phyloP scores from a whole-genome alignment of 2,113 vertebrate genomes.

The Pristiophorus japonicus region DNA sequence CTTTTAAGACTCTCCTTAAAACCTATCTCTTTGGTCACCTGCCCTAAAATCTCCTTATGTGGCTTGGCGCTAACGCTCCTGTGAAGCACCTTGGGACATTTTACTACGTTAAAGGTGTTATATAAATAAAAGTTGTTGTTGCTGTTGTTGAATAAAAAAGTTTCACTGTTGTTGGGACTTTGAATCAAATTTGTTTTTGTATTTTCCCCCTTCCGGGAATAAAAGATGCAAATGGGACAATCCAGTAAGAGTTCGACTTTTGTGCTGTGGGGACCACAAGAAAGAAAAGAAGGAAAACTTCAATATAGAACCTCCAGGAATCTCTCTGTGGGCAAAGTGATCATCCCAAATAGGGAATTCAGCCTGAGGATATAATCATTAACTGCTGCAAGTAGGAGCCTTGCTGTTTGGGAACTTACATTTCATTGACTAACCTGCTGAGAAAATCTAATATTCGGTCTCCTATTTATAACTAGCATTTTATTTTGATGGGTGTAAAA shows the following conservation, averaged over 20 bases:
- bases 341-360: constrained; percentile 63
- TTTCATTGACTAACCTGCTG: constrained; percentile 36
- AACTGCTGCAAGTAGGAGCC: constrained; percentile 51
- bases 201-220: constrained; percentile 41
- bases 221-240: constrained; percentile 58
- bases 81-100: too few species aligned
- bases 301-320: constrained; percentile 50
- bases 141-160: too few species aligned
- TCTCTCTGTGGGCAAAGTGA: constrained; percentile 56
- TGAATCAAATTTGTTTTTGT: background rate
- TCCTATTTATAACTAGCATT: background rate
- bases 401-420: constrained; percentile 35
- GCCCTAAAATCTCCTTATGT: too few species aligned
- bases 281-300: constrained; percentile 59
- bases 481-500: background rate
- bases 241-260: constrained; percentile 57
- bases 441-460: background rate
- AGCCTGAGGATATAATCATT: constrained; percentile 61
- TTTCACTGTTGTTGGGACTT: background rate
- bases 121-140: too few species aligned
- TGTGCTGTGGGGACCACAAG: constrained; percentile 54
- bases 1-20: too few species aligned
- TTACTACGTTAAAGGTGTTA: too few species aligned
- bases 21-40: too few species aligned
- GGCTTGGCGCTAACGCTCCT: too few species aligned